These are phyloP conservation scores for Geococcyx californianus DNA, from an alignment of 2,113 vertebrate species.

Conservation along the genomic window DNA sequence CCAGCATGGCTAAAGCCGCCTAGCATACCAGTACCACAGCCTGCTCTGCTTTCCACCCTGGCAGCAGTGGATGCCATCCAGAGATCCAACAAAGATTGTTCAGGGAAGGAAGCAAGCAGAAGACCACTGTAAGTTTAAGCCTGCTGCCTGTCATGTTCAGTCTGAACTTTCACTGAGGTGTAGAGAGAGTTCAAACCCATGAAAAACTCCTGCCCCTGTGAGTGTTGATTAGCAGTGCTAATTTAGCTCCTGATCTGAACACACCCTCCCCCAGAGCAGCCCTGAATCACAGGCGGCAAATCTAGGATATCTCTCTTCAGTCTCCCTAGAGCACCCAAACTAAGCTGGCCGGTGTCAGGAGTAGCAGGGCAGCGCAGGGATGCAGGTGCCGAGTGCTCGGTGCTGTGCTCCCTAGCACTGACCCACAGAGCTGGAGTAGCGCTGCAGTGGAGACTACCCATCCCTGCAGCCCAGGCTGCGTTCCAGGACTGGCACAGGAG, in stretches of 20 bases:
- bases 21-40: not conserved
- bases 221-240: too few relatives aligned
- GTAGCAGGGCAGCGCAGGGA: not conserved
- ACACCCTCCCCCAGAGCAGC: not conserved
- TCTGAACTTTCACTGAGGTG: not conserved
- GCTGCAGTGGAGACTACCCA: not conserved
- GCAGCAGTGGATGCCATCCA: not conserved
- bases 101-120: not conserved
- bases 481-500: not conserved
- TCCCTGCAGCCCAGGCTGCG: not conserved
- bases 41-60: not conserved
- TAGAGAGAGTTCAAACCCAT: not conserved
- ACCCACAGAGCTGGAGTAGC: rapidly evolving
- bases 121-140: not conserved
- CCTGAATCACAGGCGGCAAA: not conserved
- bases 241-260: not conserved
- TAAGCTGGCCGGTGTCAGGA: not conserved
- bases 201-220: not conserved
- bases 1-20: not conserved
- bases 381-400: not conserved
- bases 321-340: not conserved
- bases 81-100: not conserved
- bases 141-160: not conserved
- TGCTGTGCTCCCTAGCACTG: rapidly evolving
- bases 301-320: not conserved